phyloP scores from a whole-genome alignment of 1,140 invertebrate species.

The Mya arenaria region DNA sequence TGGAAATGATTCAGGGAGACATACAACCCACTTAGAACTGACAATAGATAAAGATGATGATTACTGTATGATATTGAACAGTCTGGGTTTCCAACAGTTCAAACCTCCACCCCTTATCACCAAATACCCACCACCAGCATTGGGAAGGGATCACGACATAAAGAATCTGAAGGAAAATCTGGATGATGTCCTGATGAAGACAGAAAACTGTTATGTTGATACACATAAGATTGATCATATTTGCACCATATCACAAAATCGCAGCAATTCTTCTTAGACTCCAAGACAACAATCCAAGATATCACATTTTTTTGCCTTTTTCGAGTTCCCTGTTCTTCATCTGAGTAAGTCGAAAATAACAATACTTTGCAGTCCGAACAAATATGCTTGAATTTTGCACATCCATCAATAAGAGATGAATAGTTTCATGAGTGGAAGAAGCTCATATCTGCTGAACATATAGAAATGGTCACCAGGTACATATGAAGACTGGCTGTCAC shows the following conservation, averaged over 20 bases:
- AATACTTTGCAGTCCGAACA: background rate
- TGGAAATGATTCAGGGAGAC: background rate
- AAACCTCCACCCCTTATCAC: background rate
- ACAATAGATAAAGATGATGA: background rate
- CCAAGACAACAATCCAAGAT: background rate
- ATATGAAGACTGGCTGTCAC: background rate
- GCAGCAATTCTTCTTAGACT: constrained; percentile 24
- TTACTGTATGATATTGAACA: background rate
- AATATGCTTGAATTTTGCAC: background rate
- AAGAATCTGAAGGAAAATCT: constrained; percentile 5
- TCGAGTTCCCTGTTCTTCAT: constrained; percentile 23
- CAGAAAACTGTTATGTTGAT: background rate
- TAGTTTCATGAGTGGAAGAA: constrained; percentile 13
- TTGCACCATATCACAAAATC: constrained; percentile 24
- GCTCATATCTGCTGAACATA: constrained; percentile 19
- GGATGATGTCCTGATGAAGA: constrained; percentile 13
- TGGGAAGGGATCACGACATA: constrained; percentile 31
- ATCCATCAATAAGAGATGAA: constrained; percentile 20
- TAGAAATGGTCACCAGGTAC: background rate
- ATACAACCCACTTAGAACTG: background rate
- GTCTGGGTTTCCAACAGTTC: background rate
- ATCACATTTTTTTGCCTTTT: background rate
- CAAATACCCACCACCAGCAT: constrained; percentile 9
- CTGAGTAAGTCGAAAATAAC: constrained; percentile 11
- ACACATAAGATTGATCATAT: constrained; percentile 4